Conservation (phyloP, 2,113 vertebrate species). For the Nycticryphes semicollaris region DNA sequence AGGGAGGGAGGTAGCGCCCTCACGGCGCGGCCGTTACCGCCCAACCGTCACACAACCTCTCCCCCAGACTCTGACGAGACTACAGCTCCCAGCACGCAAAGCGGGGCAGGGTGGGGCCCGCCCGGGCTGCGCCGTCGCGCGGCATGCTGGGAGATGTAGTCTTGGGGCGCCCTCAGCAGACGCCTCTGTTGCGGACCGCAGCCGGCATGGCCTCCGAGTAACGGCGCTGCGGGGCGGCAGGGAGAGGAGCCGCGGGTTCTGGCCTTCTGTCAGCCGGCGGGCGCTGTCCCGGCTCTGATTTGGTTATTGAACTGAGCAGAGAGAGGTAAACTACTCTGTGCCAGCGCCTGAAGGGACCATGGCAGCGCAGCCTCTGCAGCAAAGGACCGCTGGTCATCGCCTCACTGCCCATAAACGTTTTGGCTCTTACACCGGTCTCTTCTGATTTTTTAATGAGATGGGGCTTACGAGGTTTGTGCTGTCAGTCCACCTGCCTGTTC, state of each 20-base stretch:
- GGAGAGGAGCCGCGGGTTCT: accelerated
- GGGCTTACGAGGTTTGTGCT: accelerated
- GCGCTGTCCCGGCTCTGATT: too few relatives aligned
- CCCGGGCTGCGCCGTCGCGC: accelerated
- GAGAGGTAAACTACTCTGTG: not conserved
- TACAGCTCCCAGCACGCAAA: conserved; percentile 36
- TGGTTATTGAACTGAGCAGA: not conserved
- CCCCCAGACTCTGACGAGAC: not conserved
- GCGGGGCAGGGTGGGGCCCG: accelerated
- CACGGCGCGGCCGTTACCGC: not conserved
- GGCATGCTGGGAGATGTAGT: not conserved
- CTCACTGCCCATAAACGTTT: accelerated
- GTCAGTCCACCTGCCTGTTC: not conserved
- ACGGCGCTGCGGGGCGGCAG: too few relatives aligned
- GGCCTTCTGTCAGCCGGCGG: too few relatives aligned
- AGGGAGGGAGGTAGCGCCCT: not conserved
- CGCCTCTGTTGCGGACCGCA: accelerated
- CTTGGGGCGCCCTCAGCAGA: accelerated
- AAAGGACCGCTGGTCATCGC: not conserved
- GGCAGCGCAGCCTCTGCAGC: not conserved
- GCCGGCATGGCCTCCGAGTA: accelerated
- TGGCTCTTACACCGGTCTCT: not conserved
- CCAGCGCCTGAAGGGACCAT: not conserved
- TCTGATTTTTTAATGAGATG: not conserved
- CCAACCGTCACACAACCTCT: not conserved